Evolutionary conservation across 2,113 vertebrate genomes (phyloP), one percentile per base, ranked within the genome.

Genomic region (Strigops habroptila): DNA sequence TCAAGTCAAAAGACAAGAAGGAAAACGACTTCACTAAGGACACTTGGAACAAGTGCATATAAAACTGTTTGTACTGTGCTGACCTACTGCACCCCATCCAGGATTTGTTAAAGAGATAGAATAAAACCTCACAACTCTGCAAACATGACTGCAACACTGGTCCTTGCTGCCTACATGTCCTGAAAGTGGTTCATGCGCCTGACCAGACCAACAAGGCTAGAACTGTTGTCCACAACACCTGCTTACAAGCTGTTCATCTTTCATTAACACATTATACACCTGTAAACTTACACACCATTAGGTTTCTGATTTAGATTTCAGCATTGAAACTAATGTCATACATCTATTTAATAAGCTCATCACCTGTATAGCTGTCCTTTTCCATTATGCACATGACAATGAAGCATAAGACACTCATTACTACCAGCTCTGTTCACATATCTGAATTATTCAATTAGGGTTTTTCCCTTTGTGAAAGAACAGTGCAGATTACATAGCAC

Each of bases 321-420:
- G 9, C 28, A 28, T 4, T 49, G 44, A 74, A 67, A 35, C 16
- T 33, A 31, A 12, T 6, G 18, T 30, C 46, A 18, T 5, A 39
- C 43, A 62, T 43, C 43, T 87, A 14, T 75, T 83, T 63, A 62
- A 85, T 6, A 44, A 62, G 24, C 59, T 78, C 57, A 55, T 53
- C 83, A 74, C 27, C 39, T 51, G 6, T 25, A 31, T 3, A 86
- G n/a, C 14, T 68, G 44, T 8, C 75, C 73, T 57, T 25, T 89
- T 30, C 79, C 37, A 44, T 41, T 46, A 59, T 53, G 41, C 70
- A 91, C 46, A 15, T 0, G 6, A 44, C 37, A 63, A 81, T 63
- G 77, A 76, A 62, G 12, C 0, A 1, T 1, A 12, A 57, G 28
- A n/a, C 19, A 51, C 52, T 51, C 5, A 4, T 14, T 39, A 55